These are phyloP conservation scores for Xiphorhynchus elegans DNA, from an alignment of 2,113 vertebrate species.

Conservation along the genomic window DNA sequence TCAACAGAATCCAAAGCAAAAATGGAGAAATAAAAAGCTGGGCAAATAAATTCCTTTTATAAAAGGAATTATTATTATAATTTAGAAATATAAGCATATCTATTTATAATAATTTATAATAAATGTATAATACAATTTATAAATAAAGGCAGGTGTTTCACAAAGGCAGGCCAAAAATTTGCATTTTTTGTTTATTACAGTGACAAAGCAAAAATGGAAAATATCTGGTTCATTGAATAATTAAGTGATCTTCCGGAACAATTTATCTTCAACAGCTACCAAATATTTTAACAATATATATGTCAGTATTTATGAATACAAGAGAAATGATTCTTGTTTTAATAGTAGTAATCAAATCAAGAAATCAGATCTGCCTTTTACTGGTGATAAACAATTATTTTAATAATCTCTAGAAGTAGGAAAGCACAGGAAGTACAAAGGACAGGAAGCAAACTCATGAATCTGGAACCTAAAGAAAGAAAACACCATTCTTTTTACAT, in stretches of 20 bases:
- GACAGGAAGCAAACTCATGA: background rate
- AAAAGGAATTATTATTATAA: too few species aligned
- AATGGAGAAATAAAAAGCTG: background rate
- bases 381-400: background rate
- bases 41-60: background rate
- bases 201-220: constrained; percentile 17
- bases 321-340: constrained; percentile 24
- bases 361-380: constrained; percentile 36
- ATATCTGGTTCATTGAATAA: constrained; percentile 10
- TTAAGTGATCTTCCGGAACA: background rate
- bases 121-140: background rate
- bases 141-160: background rate
- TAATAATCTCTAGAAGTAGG: background rate
- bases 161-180: background rate
- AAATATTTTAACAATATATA: constrained; percentile 57
- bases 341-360: constrained; percentile 21
- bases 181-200: background rate
- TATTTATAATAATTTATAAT: too few species aligned
- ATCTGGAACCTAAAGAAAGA: background rate
- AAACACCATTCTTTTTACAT: background rate
- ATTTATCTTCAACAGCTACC: constrained; percentile 36
- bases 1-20: background rate
- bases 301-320: background rate
- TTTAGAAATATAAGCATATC: too few species aligned
- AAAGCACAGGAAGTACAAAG: background rate